Base-by-base conservation (phyloP, 2,888 invertebrate species). In the Eremobia ochroleuca region DNA sequence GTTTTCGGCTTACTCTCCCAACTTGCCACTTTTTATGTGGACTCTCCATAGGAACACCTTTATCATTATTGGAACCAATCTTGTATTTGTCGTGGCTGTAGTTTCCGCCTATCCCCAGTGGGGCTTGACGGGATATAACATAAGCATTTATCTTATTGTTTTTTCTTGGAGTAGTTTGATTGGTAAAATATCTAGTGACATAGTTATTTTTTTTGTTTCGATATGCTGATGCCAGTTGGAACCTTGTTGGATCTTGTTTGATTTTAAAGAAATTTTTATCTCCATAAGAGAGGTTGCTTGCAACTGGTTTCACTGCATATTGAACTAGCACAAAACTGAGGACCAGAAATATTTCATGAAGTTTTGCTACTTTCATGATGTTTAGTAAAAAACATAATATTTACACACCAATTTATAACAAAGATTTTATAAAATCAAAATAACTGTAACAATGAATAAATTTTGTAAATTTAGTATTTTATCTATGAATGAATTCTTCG, bases 1-100 rank as follows among this genome's bases (percentile, higher is more conserved):
- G 94, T 74, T 94, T 94, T 77, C 90, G 90, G 52, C 91, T 94
- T 6, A 93, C 90, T 91, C 92, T 91, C 28, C 90, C 91, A 11
- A 92, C 91, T 86, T 92, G 91, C 92, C 91, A 92, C 81, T 92
- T 94, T 80, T 90, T 93, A 6, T 43, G 52, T 52, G 76, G 69
- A 28, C 11, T 46, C 43, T 52, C 8, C 18, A 77, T 37, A 34
- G 79, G 46, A 59, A 52, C 52, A 28, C 55, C 43, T 61, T 58
- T 74, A 25, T 77, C 78, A 65, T 72, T 66, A 72, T 62, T 67
- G 37, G 71, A 28, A 31, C 13, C 46, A 18, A 69, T 67, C 11
- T 72, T 83, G 21, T 62, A 73, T 64, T 78, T 78, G 13, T 66
- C 65, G 69, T 83, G 64, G 37, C 66, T 78, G 15, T 83, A 28